A percentile compares a stretch with the other conserved stretches of the same genome.
Conservation (phyloP, 2,113 vertebrate species). For the Leptodactylus fuscus region DNA sequence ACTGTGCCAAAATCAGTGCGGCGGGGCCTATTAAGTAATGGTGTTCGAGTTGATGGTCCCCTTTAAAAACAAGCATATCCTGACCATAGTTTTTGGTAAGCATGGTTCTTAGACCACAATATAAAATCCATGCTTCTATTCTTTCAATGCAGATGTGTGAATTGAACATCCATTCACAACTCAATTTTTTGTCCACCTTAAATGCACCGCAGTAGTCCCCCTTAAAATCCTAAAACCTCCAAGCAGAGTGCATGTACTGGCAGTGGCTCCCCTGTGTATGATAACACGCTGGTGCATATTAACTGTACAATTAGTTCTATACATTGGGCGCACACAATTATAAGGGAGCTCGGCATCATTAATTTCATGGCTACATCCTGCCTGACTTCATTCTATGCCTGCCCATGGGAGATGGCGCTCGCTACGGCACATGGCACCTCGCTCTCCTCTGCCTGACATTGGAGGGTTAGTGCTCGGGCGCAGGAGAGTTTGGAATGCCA, state of each 20-base stretch:
- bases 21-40: no score
- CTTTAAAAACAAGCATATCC: no score
- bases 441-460: conserved; percentile 43
- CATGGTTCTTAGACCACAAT: no score
- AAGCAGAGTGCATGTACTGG: neutral
- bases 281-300: neutral
- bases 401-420: neutral
- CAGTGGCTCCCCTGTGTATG: neutral
- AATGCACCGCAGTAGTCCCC: neutral
- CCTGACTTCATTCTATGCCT: neutral
- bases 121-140: no score
- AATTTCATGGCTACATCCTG: neutral
- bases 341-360: neutral
- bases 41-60: no score
- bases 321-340: conserved; percentile 15
- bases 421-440: neutral
- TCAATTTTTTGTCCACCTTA: no score
- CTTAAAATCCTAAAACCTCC: neutral
- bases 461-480: neutral
- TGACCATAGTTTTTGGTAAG: no score
- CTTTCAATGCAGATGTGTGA: no score
- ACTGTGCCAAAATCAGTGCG: no score
- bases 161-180: no score
- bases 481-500: neutral
- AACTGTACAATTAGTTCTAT: neutral